These are phyloP conservation scores for Hofmannophila pseudospretella DNA, from an alignment of 2,888 invertebrate species.

Conservation along the genomic window DNA sequence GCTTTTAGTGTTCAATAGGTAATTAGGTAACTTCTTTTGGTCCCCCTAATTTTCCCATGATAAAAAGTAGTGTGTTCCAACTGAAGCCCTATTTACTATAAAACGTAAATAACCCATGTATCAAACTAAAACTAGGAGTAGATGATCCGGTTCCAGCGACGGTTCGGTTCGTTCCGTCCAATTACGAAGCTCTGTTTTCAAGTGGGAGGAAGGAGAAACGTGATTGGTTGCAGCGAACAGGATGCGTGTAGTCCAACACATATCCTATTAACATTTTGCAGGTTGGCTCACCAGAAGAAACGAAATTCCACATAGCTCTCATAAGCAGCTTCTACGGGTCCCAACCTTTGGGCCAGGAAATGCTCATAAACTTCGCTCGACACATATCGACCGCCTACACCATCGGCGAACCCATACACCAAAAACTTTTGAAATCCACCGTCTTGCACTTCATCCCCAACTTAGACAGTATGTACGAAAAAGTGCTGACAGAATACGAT, in stretches of 20 bases:
- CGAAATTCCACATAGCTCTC: constrained; percentile 89
- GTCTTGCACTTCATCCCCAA: constrained; percentile 89
- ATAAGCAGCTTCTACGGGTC: constrained; percentile 89
- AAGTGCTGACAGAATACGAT: constrained; percentile 44
- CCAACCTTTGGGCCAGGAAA: constrained; percentile 90
- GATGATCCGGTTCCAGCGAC: too few species aligned
- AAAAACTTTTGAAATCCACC: constrained; percentile 81
- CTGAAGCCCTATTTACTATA: too few species aligned
- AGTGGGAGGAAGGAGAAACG: background rate
- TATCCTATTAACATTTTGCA: too few species aligned
- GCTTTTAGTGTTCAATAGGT: too few species aligned
- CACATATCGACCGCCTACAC: constrained; percentile 86
- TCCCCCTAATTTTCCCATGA: too few species aligned
- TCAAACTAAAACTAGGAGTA: too few species aligned
- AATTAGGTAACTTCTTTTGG: too few species aligned
- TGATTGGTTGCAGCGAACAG: background rate
- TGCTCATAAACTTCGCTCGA: constrained; percentile 87
- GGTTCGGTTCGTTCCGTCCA: too few species aligned
- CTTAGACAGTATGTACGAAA: constrained; percentile 49
- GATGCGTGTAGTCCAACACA: too few species aligned
- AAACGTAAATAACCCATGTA: too few species aligned
- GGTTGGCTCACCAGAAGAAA: constrained; percentile 87
- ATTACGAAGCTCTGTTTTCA: background rate
- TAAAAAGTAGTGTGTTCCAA: too few species aligned
- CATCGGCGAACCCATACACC: constrained; percentile 81